Base-by-base conservation (phyloP, 2,888 invertebrate genomes). In the Hypolimnas misippus region DNA sequence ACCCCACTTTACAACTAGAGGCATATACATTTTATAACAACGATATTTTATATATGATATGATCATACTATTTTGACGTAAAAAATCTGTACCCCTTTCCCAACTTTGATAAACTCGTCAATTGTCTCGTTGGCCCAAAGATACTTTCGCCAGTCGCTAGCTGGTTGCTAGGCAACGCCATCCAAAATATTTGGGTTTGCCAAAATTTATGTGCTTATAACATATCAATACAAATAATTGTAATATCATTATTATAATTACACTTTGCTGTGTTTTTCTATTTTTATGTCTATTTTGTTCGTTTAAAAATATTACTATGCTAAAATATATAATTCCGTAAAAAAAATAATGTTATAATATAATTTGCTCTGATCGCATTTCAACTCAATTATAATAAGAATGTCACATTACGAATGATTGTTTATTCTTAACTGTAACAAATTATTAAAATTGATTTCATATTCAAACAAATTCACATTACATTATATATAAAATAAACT, bases 401-500 rank as follows among this genome's bases (percentile, higher is more conserved):
- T 51, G 62, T 51, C 57, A 29, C 4, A 7, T 21, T 4, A 12
- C 44, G 12, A 51, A 46, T 51, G 21, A 62, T 21, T 40, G 14
- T 21, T 51, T 51, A 21, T 51, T 51, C n/a, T 4, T 42, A 54
- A 42, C 38, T 62, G 58, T 46, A 65, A 55, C 65, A 40, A 65
- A 65, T 65, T 52, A 62, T 62, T 58, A 55, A 54, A 65, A 65
- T 65, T 65, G 62, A 55, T 65, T 62, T 62, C 58, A 55, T 55
- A 59, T 55, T 65, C 54, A 50, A 65, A 57, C 54, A 51, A 58
- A 62, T 65, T n/a, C 62, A 56, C 57, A 46, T 62, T 46, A 21
- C 19, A 46, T 46, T 46, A n/a, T 46, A 46, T 17, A 46, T 46
- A 21, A 46, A 46, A 19, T 19, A 21, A 46, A 21, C 49, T 62